A percentile compares a stretch with the other conserved stretches of the same genome.
These are phyloP conservation scores for Tortricodes alternella DNA, from an alignment of 2,888 invertebrate species.

Conservation along the genomic window DNA sequence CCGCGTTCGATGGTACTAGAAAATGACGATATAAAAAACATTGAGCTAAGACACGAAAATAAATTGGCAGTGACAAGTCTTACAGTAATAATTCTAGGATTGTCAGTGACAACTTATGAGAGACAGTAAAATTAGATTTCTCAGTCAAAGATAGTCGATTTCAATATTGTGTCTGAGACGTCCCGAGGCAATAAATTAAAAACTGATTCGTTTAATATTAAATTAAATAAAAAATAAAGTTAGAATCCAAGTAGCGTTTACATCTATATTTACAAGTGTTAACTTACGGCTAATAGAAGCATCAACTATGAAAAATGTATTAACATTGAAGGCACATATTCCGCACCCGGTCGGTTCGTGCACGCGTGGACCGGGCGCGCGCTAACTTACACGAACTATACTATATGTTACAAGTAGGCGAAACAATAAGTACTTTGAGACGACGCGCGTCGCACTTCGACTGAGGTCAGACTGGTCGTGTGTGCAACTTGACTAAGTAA, in stretches of 20 bases:
- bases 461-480: not conserved
- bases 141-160: not conserved
- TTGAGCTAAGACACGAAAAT: conserved; percentile 38
- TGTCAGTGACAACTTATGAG: conserved; percentile 12
- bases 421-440: conserved; percentile 26
- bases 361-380: conserved; percentile 44
- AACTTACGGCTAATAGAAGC: conserved; percentile 78
- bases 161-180: conserved; percentile 35
- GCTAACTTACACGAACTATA: conserved; percentile 26
- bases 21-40: not conserved
- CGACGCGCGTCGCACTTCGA: not conserved
- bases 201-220: conserved; percentile 58
- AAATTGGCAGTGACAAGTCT: conserved; percentile 47
- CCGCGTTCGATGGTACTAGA: not conserved
- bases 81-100: conserved; percentile 23
- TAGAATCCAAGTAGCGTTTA: conserved; percentile 69
- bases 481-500: not conserved
- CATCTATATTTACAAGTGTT: conserved; percentile 76
- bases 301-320: conserved; percentile 79
- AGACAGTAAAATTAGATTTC: not conserved
- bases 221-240: conserved; percentile 78
- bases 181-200: conserved; percentile 71
- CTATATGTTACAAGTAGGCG: conserved; percentile 20
- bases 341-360: conserved; percentile 77
- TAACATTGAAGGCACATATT: conserved; percentile 83